Evolutionary conservation across 2,113 vertebrate species (phyloP), one percentile per base, ranked within the genome.

Genomic region (Megaceryle maxima): DNA sequence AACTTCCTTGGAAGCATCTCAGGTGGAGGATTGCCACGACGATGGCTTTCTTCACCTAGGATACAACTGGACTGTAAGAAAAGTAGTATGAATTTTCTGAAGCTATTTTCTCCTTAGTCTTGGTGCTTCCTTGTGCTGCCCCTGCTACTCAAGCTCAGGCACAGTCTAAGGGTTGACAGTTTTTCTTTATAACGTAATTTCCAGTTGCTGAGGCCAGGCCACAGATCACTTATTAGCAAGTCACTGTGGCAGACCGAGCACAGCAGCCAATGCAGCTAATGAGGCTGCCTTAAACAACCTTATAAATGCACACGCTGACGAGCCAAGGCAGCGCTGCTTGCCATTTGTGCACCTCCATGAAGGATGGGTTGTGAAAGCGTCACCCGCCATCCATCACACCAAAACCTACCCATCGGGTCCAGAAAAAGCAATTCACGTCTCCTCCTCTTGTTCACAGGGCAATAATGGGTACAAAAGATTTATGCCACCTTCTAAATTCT

Each of bases 1-100:
- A 29, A 5, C 17, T 11, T 17, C 64, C 59, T 39, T 4, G 22
- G 9, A 3, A 10, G 1, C 0, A 0, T 22, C 67, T 11, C 24
- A 28, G 37, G 53, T 7, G 21, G 13, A 35, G 5, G 4, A 16
- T 1, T 33, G 72, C 64, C 13, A 7, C 3, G 7, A 8, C 0
- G 2, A 4, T n/a, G 25, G 5, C 5, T 4, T 26, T 50, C 62
- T 25, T 16, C 73, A 39, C 55, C 55, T 2, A 2, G 35, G 68
- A 56, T 2, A 62, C 31, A 39, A 11, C 41, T 4, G 26, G 16
- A 6, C 46, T 31, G 41, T 2, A 68, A 24, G 4, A 22, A 44
- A 50, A 51, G 51, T 6, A 21, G 1, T 4, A 7, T 0, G 1
- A 39, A 8, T 48, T 48, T 70, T 70, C 90, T 41, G 26, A 33